Base-by-base conservation (phyloP, 2,888 invertebrate species). In the Hirudinaria manillensis region DNA sequence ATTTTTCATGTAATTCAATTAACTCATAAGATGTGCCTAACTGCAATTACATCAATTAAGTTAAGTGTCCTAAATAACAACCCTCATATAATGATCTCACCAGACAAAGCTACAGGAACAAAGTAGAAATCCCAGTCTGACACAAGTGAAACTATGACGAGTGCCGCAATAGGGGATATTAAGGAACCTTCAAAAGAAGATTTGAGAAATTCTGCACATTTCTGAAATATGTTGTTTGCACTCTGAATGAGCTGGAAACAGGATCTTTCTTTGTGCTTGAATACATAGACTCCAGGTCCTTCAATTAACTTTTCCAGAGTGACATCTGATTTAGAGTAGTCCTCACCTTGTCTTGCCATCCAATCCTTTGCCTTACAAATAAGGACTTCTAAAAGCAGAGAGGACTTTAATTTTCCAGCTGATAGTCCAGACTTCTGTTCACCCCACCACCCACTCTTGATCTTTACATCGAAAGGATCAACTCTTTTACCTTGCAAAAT, bases 401-500 rank as follows among this genome's bases (percentile, higher is more conserved):
- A 67, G 0, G 80, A 76, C 73, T 80, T 80, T 32, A 80, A 65
- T 66, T 80, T 80, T 4, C 80, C 80, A 3, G 78, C 80, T 4
- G 79, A 79, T 72, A 80, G 77, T 27, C 77, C 77, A 70, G 75
- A 78, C 53, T 78, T 78, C 45, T 79, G 77, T 45, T 79, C 78
- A 6, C 79, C 80, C 80, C 80, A 80, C 80, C 80, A 80, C n/a
- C 80, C 80, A 70, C 78, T 78, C 70, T 80, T 80, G 21, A 80
- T 77, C 24, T 78, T 67, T 77, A 80, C 79, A 70, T 80, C 80
- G 29, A 77, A 38, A 13, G 79, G 65, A 21, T 80, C 79, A n/a
- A 80, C 79, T 67, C 80, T 32, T 34, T 78, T 79, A 73, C 77
- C 78, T 27, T 55, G 65, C 53, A 80, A 72, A 27, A 80, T 80